Evolutionary conservation across 2,113 vertebrate species (phyloP), one percentile per base, ranked within the genome.

Genomic region (Pelvicachromis taeniatus): DNA sequence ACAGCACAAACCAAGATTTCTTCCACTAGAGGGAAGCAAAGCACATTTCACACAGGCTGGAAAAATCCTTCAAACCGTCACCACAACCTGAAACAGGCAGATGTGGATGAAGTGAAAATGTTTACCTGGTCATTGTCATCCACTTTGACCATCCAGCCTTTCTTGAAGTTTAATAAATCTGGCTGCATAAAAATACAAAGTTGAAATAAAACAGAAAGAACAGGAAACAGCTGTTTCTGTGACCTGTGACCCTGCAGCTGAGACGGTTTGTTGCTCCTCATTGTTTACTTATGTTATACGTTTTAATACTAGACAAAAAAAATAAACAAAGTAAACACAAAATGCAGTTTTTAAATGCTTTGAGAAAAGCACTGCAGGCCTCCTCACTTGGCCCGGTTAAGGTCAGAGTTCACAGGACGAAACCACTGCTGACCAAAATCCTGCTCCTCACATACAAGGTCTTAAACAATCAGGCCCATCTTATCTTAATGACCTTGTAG

Each of bases 1-100:
- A 95, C 31, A 96, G 85, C 10, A 96, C 95, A 61, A 95, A 96
- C 95, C 95, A 96, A 38, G 85, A 95, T 68, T 96, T 96, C 92
- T 86, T 95, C 95, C 95, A 96, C 95, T 96, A 90, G 88, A 90
- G 77, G 85, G 82, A 80, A 85, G 56, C 77, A 87, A 19, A 89
- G n/a, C 2, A 77, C 54, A 78, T 35, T 52, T 21, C 1, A 17
- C 12, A 55, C 13, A 68, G 3, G 53, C 13, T 8, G 42, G 42
- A 26, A n/a, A 21, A 3, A 80, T n/a, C 16, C 29, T 35, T 78
- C 6, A 9, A 40, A 42, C 31, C 5, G 42, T 53, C 1, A 70
- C 5, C 9, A 3, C 1, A 21, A 23, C 10, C 6, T 1, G 1
- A 10, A 52, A 31, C 14, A 6, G 2, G 13, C 19, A 58, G 29